Conservation (phyloP, 2,113 vertebrate species). For the Tenrec ecaudatus region DNA sequence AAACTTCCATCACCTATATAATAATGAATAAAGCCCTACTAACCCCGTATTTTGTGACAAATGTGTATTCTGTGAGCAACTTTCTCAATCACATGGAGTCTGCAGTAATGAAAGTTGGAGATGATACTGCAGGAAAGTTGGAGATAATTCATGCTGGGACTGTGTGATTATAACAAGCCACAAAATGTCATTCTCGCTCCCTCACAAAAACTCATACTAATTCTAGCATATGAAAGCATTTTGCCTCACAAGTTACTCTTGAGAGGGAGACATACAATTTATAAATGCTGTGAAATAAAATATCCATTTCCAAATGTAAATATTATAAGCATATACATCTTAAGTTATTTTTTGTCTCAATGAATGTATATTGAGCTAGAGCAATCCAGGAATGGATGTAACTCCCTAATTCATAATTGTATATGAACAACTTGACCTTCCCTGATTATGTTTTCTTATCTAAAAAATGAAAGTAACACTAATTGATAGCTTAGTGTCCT, state of each 20-base stretch:
- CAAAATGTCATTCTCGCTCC: background rate
- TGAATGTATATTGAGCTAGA: background rate
- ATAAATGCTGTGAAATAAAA: constrained; percentile 69
- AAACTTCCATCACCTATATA: constrained; percentile 16
- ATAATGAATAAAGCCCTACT: constrained; percentile 24
- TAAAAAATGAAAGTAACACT: background rate
- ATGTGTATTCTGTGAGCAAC: background rate
- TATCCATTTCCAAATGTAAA: constrained; percentile 37
- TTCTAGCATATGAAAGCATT: constrained; percentile 61
- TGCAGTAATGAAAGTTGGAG: constrained; percentile 35
- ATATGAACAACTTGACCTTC: background rate
- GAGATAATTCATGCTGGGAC: too few relatives aligned
- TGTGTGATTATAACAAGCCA: constrained; percentile 31
- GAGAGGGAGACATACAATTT: constrained; percentile 57
- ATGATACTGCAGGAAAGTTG: constrained; percentile 64
- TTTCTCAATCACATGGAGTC: constrained; percentile 48
- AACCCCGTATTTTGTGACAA: background rate
- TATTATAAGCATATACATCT: background rate
- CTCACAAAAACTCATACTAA: constrained; percentile 36
- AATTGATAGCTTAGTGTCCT: background rate
- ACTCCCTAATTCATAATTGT: background rate
- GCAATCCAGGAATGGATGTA: background rate
- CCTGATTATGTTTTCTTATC: background rate
- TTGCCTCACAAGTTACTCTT: constrained; percentile 55
- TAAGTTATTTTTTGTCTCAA: background rate